phyloP scores from a whole-genome alignment of 1,140 invertebrate species.

The Aphelinus certus region DNA sequence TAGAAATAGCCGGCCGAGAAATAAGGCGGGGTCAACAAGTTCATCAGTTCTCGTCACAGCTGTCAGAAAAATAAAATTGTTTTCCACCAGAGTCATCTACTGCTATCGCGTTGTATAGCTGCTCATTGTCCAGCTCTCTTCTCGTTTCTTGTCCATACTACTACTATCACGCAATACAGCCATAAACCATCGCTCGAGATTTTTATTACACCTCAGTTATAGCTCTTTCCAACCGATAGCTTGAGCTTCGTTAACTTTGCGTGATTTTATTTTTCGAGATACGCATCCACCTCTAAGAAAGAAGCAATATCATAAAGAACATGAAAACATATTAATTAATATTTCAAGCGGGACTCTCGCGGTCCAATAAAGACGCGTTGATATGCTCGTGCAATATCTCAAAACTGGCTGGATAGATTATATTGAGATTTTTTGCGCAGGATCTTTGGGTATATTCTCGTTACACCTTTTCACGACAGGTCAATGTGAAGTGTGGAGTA shows the following conservation, averaged over 20 bases:
- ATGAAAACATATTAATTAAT: slow-evolving; percentile 23
- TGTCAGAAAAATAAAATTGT: no score
- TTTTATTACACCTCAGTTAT: slow-evolving; percentile 35
- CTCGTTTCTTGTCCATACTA: slow-evolving; percentile 24
- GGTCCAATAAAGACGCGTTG: no score
- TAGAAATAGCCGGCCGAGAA: no score
- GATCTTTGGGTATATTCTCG: no score
- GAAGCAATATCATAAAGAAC: slow-evolving; percentile 26
- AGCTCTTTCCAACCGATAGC: slow-evolving; percentile 25
- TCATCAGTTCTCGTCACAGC: no score
- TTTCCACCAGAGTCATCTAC: no score
- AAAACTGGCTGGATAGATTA: no score
- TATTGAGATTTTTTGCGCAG: no score
- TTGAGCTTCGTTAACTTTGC: slow-evolving; percentile 31
- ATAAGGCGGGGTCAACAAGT: no score
- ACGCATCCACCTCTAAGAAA: slow-evolving; percentile 21
- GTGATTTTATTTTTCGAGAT: slow-evolving; percentile 34
- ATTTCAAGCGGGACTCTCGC: not conserved
- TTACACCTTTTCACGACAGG: no score
- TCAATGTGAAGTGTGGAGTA: no score
- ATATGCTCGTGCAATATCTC: no score
- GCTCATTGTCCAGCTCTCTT: slow-evolving; percentile 30
- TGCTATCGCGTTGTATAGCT: not conserved
- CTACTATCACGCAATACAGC: slow-evolving; percentile 36
- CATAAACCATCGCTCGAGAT: slow-evolving; percentile 35